Evolutionary conservation across 2,797 vertebrate genomes (phyloP), one percentile per base, ranked within the genome.

Genomic region (Microctenopoma lineatum): DNA sequence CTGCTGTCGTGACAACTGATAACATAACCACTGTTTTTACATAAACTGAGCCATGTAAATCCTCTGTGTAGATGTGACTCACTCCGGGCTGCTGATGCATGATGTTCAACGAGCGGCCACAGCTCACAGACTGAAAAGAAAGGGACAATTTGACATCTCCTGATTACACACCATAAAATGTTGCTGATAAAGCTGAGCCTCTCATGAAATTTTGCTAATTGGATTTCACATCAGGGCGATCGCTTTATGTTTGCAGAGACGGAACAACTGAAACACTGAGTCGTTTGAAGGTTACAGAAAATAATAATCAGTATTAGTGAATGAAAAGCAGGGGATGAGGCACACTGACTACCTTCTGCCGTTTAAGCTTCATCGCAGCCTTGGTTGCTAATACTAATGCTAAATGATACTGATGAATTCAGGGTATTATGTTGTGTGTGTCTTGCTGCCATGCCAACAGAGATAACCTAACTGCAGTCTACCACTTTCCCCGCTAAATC

Each of bases 1-100:
- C 69, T 59, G 80, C 83, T 76, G 81, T 66, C 39, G 77, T 86
- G 84, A 87, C 80, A 84, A 83, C 83, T 75, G 72, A 83, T 80
- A 86, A 70, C 75, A 65, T 53, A 77, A 73, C 80, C 70, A 79
- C 70, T 26, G 48, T 81, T 78, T 86, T 84, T 83, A 74, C 86
- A 88, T 84, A 59, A 21, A 46, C 34, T n/a, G 65, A 55, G 41
- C 21, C 54, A 64, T 79, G 79, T 71, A 79, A 77, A 79, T 69
- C 75, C 75, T 84, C 44, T 1, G 2, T 70, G 51, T 69, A 39
- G 50, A 21, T 70, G 57, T 66, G 70, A 73, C 68, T 86, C 59
- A 46, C 56, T 51, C 72, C 69, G 53, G 55, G 66, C 65, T 21
- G 50, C 70, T 71, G 59, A 77, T 70, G 72, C 71, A 25, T 51